Evolutionary conservation across 92 coral and sea anemone genomes (phyloP).

Genomic region (Epizoanthus illoricatus): DNA sequence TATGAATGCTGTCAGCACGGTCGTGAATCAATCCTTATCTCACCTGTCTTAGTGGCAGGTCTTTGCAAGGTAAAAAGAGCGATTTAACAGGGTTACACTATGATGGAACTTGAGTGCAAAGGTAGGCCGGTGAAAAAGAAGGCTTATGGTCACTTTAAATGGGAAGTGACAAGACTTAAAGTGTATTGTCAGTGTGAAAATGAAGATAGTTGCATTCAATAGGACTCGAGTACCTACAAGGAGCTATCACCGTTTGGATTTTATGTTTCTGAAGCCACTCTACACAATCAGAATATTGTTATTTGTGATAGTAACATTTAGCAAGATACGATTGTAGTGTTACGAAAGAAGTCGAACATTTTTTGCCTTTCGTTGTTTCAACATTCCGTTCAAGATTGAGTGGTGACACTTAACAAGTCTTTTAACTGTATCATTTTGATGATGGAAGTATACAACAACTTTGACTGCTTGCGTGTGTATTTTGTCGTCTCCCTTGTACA

Average conservation of each 20-base stretch:
- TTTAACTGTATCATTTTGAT: constrained; percentile 7
- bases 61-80: not conserved
- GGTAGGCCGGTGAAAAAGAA: constrained; percentile 29
- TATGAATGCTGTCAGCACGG: constrained; percentile 37
- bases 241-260: not conserved
- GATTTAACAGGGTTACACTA: not conserved
- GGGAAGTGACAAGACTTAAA: not conserved
- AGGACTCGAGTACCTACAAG: constrained; percentile 22
- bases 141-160: constrained; percentile 28
- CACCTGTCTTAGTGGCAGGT: constrained; percentile 35
- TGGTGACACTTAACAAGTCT: constrained; percentile 16
- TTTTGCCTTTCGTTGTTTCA: not conserved
- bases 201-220: constrained; percentile 23
- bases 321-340: too few relatives aligned
- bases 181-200: constrained; percentile 42
- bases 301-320: not conserved
- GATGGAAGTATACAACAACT: constrained; percentile 2
- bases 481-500: not conserved
- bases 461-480: not conserved
- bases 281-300: not conserved
- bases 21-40: constrained; percentile 14
- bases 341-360: not conserved
- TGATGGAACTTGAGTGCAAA: constrained; percentile 32
- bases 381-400: not conserved
- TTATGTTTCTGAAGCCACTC: not conserved